phyloP scores from a whole-genome alignment of 2,888 invertebrate genomes.

The Thymelicus acteon region DNA sequence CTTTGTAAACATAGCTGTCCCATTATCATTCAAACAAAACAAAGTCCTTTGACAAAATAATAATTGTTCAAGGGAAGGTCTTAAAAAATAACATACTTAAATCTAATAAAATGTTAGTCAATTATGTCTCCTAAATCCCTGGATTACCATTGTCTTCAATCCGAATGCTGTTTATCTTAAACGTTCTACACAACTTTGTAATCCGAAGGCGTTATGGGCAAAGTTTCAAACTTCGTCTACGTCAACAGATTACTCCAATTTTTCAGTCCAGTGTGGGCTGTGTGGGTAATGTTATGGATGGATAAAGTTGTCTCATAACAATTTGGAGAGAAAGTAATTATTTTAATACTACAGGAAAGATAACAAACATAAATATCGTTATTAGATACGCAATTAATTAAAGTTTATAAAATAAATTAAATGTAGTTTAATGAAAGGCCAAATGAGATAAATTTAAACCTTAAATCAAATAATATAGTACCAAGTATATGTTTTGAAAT shows the following conservation, averaged over 20 bases:
- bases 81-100: not conserved
- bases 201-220: conserved; percentile 24
- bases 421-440: too few species aligned
- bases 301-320: not conserved
- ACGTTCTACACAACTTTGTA: conserved; percentile 27
- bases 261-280: conserved; percentile 2
- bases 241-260: conserved; percentile 21
- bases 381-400: too few species aligned
- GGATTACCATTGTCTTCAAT: conserved; percentile 20
- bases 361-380: too few species aligned
- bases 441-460: too few species aligned
- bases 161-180: conserved; percentile 20
- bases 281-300: not conserved
- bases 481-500: too few species aligned
- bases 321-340: not conserved
- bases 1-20: too few species aligned
- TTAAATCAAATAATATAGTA: too few species aligned
- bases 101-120: not conserved
- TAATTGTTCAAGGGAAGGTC: too few species aligned
- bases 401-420: too few species aligned
- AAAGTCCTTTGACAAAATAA: too few species aligned
- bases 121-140: not conserved
- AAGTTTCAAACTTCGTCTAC: conserved; percentile 10
- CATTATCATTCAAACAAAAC: too few species aligned
- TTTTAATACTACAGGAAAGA: too few species aligned